phyloP scores from a whole-genome alignment of 2,113 vertebrate genomes.

The Rhizomys pruinosus region DNA sequence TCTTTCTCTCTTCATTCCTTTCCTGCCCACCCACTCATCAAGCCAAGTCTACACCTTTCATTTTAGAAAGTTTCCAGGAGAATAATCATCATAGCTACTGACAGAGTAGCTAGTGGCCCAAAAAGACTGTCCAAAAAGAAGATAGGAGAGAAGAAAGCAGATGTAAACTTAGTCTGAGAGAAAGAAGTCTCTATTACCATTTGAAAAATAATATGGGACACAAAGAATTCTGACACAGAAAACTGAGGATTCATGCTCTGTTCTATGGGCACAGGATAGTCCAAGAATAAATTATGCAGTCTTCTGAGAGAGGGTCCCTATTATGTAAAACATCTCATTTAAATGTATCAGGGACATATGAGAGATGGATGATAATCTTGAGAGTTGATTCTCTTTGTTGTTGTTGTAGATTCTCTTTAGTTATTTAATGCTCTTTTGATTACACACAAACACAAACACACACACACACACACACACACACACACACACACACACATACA shows the following conservation, averaged over 20 bases:
- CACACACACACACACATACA: neutral
- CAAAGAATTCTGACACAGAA: neutral
- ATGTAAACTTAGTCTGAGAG: neutral
- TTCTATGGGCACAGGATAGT: neutral
- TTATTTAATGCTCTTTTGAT: neutral
- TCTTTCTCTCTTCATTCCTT: neutral
- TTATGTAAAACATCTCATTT: neutral
- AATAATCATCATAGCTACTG: neutral
- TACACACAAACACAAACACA: neutral
- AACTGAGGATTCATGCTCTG: neutral
- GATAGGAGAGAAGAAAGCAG: neutral
- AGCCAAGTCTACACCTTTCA: neutral
- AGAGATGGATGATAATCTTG: neutral
- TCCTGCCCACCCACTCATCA: rapidly evolving
- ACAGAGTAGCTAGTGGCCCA: neutral
- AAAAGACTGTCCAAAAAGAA: neutral
- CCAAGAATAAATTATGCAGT: neutral
- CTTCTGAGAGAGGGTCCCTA: neutral
- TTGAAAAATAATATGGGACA: neutral
- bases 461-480: neutral
- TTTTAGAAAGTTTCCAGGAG: neutral
- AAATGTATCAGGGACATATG: neutral
- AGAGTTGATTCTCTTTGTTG: neutral
- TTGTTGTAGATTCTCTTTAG: neutral
- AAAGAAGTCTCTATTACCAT: neutral